Percentiles rank a stretch among this genome's conserved stretches.
Conservation (phyloP, 2,113 vertebrate species). For the Notothenia coriiceps region DNA sequence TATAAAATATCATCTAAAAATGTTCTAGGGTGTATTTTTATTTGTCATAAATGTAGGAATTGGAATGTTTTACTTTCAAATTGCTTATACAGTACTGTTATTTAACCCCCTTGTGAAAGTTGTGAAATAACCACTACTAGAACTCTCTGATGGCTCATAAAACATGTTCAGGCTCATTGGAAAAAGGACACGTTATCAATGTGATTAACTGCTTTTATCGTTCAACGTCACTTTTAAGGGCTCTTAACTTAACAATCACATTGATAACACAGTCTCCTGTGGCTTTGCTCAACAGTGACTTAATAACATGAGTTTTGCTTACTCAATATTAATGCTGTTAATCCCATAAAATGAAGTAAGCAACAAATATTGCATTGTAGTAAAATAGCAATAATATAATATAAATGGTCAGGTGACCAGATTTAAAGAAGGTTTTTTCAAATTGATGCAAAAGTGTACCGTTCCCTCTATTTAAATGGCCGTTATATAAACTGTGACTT, state of each 20-base stretch:
- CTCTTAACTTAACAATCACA: conserved; percentile 3
- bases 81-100: too few relatives aligned
- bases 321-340: conserved; percentile 3
- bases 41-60: neutral
- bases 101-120: too few relatives aligned
- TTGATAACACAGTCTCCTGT: neutral
- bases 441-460: too few relatives aligned
- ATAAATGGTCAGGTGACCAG: neutral
- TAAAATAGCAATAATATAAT: neutral
- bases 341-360: neutral
- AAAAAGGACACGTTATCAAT: neutral
- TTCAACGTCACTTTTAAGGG: neutral
- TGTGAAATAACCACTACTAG: neutral
- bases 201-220: conserved; percentile 1
- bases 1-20: neutral
- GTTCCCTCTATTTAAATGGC: neutral
- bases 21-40: neutral
- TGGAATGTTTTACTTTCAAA: neutral
- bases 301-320: neutral
- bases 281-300: neutral
- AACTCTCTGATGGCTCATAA: neutral
- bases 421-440: neutral
- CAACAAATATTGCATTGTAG: neutral
- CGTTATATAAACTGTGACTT: conserved; percentile 37
- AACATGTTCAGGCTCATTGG: neutral